Evolutionary conservation across 1,140 invertebrate species (phyloP).

Genomic region (Pseudoatta argentina): DNA sequence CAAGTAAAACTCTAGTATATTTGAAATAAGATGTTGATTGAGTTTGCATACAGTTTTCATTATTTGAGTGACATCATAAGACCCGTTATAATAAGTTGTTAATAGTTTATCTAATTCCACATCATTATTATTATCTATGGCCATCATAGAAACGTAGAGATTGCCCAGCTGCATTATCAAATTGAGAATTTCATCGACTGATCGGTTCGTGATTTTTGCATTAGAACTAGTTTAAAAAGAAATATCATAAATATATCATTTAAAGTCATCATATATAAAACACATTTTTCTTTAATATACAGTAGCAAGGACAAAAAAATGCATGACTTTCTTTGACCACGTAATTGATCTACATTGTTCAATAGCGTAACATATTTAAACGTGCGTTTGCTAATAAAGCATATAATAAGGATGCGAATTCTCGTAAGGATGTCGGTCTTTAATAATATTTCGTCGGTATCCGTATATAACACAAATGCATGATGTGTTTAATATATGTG

Average conservation of each 20-base stretch:
- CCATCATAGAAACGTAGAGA: conserved; percentile 52
- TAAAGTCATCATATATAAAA: background rate
- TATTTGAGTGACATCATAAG: conserved; percentile 61
- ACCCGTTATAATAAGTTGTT: conserved; percentile 17
- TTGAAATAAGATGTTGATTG: background rate
- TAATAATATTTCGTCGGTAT: background rate
- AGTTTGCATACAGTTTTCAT: conserved; percentile 61
- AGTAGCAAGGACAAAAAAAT: no score
- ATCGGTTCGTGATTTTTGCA: conserved; percentile 49
- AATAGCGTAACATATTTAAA: no score
- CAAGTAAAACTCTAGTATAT: conserved; percentile 4
- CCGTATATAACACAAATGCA: background rate
- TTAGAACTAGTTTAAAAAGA: conserved; percentile 34
- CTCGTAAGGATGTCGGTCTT: no score
- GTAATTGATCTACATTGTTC: no score
- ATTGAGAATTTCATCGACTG: conserved; percentile 43
- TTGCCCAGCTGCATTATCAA: conserved; percentile 65
- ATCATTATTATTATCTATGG: background rate
- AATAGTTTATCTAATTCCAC: conserved; percentile 63
- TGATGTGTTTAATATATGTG: background rate
- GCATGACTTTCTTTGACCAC: no score
- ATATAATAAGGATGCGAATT: background rate
- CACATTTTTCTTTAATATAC: background rate
- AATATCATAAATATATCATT: background rate
- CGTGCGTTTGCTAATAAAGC: no score